Evolutionary conservation across 2,888 invertebrate genomes (phyloP).

Genomic region (Coremacera marginata): DNA sequence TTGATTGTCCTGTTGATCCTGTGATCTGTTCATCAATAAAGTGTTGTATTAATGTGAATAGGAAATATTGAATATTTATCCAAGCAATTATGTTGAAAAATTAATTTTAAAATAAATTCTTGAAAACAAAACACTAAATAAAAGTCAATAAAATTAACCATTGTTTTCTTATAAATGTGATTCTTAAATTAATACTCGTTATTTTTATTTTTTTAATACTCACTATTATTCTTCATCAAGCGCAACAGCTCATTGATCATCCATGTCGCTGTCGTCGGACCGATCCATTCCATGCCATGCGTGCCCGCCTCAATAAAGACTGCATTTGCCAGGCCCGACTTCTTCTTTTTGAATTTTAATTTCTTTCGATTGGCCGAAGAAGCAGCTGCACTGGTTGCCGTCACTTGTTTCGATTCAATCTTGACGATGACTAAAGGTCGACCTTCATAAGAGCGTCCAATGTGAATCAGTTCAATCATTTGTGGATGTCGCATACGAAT

Average conservation of each 20-base stretch:
- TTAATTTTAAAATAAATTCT: too few relatives aligned
- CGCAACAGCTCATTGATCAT: conserved; percentile 78
- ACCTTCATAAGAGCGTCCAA: conserved; percentile 81
- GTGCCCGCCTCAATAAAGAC: conserved; percentile 87
- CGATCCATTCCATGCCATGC: conserved; percentile 85
- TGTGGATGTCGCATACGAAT: conserved; percentile 76
- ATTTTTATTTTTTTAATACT: conserved; percentile 47
- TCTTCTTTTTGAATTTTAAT: conserved; percentile 67
- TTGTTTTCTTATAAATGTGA: not conserved
- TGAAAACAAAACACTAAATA: too few relatives aligned
- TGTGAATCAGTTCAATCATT: conserved; percentile 76
- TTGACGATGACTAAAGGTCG: conserved; percentile 79
- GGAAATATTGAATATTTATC: too few relatives aligned
- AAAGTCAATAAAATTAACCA: too few relatives aligned
- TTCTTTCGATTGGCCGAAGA: conserved; percentile 59
- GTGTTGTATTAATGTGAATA: too few relatives aligned
- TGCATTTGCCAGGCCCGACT: conserved; percentile 76
- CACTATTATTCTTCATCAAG: conserved; percentile 73
- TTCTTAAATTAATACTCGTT: not conserved
- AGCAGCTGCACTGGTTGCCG: conserved; percentile 52
- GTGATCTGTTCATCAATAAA: too few relatives aligned
- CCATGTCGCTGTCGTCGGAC: conserved; percentile 82
- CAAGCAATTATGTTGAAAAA: too few relatives aligned
- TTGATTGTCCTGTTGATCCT: too few relatives aligned
- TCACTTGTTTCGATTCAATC: conserved; percentile 70